A percentile compares a stretch with the other conserved stretches of the same genome.
These are phyloP conservation scores for Diadema setosum DNA, from an alignment of 35 echinoderm and acorn worm genomes.

Conservation along the genomic window DNA sequence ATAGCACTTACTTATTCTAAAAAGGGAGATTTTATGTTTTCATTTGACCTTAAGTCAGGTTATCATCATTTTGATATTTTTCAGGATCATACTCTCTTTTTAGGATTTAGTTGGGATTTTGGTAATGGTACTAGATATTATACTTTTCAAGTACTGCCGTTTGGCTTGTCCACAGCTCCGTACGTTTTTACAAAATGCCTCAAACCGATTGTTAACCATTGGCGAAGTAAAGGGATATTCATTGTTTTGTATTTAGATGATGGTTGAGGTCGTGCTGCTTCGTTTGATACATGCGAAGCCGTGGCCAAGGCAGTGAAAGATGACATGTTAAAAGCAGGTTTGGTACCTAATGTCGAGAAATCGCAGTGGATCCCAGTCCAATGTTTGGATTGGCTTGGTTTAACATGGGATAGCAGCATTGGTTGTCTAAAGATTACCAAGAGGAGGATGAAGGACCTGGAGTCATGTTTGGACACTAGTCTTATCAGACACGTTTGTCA, in stretches of 20 bases:
- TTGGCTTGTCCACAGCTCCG: constrained; percentile 32
- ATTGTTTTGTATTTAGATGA: constrained; percentile 49
- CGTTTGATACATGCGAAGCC: background rate
- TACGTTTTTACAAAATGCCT: constrained; percentile 25
- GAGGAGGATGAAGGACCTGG: background rate
- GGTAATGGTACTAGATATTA: background rate
- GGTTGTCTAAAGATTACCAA: background rate
- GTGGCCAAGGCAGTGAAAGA: constrained; percentile 10
- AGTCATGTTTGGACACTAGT: background rate
- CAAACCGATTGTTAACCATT: constrained; percentile 19
- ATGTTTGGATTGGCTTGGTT: too few relatives aligned
- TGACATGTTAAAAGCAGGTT: constrained; percentile 3
- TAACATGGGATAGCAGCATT: too few relatives aligned
- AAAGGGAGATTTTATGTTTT: constrained; percentile 30
- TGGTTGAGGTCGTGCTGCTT: constrained; percentile 12
- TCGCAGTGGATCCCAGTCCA: too few relatives aligned
- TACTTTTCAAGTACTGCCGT: constrained; percentile 19
- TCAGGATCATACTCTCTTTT: background rate
- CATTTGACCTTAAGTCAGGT: constrained; percentile 41
- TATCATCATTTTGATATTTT: constrained; percentile 51
- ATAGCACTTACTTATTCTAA: background rate
- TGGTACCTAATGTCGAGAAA: constrained; percentile 39
- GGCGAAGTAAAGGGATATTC: constrained; percentile 18
- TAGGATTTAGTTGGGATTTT: constrained; percentile 44
- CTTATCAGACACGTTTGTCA: background rate